Evolutionary conservation across 2,797 vertebrate species (phyloP).

Genomic region (Oceanodroma leucorhoa): DNA sequence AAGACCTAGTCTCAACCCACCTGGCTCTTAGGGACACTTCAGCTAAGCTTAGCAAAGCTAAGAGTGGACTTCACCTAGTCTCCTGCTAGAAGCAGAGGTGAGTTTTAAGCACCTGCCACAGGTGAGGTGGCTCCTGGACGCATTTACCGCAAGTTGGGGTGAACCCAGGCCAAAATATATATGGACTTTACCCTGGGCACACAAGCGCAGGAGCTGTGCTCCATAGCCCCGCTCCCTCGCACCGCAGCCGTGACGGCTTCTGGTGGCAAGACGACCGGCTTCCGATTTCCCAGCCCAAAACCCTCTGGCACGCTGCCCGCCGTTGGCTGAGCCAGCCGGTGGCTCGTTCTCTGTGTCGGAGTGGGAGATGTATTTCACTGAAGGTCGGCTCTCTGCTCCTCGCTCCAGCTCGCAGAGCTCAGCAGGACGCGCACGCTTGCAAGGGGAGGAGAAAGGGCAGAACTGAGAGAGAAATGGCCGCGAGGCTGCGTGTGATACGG

Average conservation of each 20-base stretch:
- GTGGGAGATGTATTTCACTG: neutral
- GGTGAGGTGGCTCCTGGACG: neutral
- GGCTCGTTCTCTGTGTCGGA: neutral
- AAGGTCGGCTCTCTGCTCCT: neutral
- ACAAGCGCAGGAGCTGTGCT: neutral
- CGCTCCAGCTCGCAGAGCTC: neutral
- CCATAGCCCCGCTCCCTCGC: neutral
- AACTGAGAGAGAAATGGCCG: neutral
- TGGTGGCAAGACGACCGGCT: neutral
- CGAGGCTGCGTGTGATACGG: neutral
- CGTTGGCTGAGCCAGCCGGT: neutral
- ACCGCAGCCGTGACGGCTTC: neutral
- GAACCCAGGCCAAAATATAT: neutral
- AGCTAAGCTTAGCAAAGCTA: neutral
- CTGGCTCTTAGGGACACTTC: neutral
- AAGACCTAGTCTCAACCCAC: neutral
- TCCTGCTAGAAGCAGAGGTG: neutral
- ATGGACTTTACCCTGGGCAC: neutral
- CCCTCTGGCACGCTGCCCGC: neutral
- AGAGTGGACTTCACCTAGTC: neutral
- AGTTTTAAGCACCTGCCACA: neutral
- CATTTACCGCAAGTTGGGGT: neutral
- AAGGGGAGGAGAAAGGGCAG: neutral
- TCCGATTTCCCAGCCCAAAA: neutral
- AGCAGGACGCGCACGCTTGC: neutral